phyloP scores from a whole-genome alignment of 1,140 invertebrate species.

The Chrysomallon squamiferum region DNA sequence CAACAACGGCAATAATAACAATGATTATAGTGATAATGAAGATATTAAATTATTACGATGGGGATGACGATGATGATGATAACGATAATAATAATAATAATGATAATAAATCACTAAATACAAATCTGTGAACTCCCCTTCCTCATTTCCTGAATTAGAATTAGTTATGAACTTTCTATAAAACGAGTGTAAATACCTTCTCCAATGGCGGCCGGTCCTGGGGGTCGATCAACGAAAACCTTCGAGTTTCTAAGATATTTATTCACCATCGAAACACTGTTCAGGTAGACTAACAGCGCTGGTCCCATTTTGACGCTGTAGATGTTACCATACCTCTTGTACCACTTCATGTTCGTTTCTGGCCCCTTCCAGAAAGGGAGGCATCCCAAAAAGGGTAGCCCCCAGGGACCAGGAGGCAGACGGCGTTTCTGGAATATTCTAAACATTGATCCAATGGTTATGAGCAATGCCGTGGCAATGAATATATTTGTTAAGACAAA shows the following conservation, averaged over 20 bases:
- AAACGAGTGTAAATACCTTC: constrained; percentile 8
- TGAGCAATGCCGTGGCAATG: no score
- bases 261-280: constrained; percentile 19
- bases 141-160: no score
- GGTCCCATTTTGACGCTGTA: constrained; percentile 21
- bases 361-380: constrained; percentile 21
- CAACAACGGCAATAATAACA: no score
- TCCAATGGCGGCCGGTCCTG: constrained; percentile 21
- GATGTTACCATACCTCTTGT: constrained; percentile 15
- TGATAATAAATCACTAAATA: no score
- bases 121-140: no score
- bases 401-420: constrained; percentile 12
- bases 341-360: constrained; percentile 25
- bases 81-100: no score
- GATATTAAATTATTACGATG: no score
- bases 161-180: background rate
- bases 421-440: no score
- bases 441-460: no score
- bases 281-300: constrained; percentile 25
- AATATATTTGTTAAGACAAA: no score
- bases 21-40: no score
- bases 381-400: constrained; percentile 13
- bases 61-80: no score
- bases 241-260: constrained; percentile 17
- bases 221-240: constrained; percentile 15